Conservation (phyloP, 2,888 invertebrate genomes). For the Harpalus rufipes region DNA sequence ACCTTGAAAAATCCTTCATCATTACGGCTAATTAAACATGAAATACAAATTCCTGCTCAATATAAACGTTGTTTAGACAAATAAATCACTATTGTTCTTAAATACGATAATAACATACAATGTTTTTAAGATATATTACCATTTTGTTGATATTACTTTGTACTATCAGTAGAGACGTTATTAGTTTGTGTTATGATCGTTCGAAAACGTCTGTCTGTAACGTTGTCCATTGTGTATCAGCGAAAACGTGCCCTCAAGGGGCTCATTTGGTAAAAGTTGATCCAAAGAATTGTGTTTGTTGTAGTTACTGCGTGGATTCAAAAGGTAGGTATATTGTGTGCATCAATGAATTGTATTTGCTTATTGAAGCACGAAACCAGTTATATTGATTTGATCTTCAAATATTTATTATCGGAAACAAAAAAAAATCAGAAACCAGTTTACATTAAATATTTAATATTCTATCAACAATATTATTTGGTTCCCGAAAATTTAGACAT, state of each 20-base stretch:
- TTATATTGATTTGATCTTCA: no score
- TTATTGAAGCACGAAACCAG: no score
- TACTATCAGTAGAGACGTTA: background rate
- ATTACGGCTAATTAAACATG: slow-evolving; percentile 6
- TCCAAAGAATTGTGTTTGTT: background rate
- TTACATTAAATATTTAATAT: no score
- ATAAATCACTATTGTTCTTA: background rate
- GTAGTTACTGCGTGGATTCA: background rate
- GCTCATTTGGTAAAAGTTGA: background rate
- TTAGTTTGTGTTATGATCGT: background rate
- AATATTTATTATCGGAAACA: no score
- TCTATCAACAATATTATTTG: no score
- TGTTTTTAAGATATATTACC: background rate
- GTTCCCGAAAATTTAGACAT: no score
- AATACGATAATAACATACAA: background rate
- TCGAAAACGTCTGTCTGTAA: background rate
- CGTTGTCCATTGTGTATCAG: background rate
- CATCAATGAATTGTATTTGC: no score
- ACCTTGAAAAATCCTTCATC: slow-evolving; percentile 5
- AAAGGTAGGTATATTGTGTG: background rate
- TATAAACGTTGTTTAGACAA: background rate
- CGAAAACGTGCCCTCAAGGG: background rate
- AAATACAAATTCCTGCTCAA: background rate
- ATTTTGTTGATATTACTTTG: background rate
- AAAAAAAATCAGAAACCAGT: no score